Conservation (phyloP, 2,797 vertebrate species). For the Rhynchotus rufescens region DNA sequence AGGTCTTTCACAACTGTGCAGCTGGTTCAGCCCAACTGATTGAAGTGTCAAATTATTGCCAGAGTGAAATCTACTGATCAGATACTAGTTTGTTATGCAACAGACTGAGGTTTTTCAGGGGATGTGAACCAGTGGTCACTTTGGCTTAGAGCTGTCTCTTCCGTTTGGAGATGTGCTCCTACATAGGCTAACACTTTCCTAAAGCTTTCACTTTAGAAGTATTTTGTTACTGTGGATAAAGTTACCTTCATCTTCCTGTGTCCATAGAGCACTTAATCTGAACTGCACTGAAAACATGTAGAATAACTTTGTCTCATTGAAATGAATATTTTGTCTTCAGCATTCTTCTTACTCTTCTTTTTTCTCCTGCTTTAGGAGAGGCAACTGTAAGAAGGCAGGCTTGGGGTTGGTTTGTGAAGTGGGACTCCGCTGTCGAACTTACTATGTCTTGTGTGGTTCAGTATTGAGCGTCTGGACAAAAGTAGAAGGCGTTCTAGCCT, state of each 20-base stretch:
- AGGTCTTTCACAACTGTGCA: background rate
- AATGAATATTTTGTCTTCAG: background rate
- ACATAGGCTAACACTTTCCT: background rate
- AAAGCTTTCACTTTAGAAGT: background rate
- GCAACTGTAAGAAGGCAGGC: conserved; percentile 95
- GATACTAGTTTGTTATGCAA: background rate
- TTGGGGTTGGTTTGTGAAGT: conserved; percentile 95
- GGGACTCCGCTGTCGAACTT: conserved; percentile 93
- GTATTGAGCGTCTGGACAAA: conserved; percentile 99
- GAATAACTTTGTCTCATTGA: background rate
- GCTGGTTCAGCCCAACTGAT: background rate
- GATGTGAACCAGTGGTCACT: background rate
- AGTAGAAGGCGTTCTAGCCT: conserved; percentile 94
- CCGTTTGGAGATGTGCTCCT: background rate
- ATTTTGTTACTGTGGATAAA: background rate
- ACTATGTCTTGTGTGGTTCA: conserved; percentile 95
- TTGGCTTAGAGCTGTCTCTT: background rate
- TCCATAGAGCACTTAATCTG: background rate
- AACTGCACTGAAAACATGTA: fast-evolving
- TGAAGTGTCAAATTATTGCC: background rate
- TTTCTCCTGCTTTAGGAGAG: conserved; percentile 84
- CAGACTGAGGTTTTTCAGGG: background rate
- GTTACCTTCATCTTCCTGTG: background rate
- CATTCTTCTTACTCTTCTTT: background rate
- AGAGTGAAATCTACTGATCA: background rate